Conservation (phyloP, 1,140 invertebrate genomes). For the Steinernema khuongi region DNA sequence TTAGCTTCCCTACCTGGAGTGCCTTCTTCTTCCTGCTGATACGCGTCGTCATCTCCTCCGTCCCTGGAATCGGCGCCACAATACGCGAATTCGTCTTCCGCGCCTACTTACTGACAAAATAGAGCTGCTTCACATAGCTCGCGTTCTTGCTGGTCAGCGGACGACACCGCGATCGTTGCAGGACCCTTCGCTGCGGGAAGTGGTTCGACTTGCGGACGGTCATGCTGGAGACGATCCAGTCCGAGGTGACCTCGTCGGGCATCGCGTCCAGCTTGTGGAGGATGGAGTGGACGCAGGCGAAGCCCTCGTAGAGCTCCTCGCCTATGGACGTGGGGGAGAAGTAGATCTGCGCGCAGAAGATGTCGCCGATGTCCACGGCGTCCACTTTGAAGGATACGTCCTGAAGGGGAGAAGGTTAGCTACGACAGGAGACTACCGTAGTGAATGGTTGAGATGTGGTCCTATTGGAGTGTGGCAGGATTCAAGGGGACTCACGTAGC, state of each 20-base stretch:
- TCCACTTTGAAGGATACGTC: constrained; percentile 11
- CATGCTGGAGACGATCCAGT: neutral
- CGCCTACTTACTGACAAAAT: constrained; percentile 7
- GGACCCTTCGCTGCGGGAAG: neutral
- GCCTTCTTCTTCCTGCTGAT: constrained; percentile 7
- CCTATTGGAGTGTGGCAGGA: too few species aligned
- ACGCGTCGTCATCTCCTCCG: constrained; percentile 3
- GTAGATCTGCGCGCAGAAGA: constrained; percentile 9
- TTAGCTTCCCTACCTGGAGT: neutral
- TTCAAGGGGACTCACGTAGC: neutral
- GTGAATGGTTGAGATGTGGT: too few species aligned
- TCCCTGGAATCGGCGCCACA: neutral
- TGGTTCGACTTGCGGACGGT: neutral
- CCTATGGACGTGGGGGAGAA: neutral
- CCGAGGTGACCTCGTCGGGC: neutral
- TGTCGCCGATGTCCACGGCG: constrained; percentile 3
- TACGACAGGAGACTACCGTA: too few species aligned
- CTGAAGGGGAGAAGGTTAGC: neutral
- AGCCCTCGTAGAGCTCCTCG: constrained; percentile 3
- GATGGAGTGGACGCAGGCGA: neutral
- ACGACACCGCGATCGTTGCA: neutral
- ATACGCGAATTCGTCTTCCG: neutral
- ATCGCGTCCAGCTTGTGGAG: constrained; percentile 12
- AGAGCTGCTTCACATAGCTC: constrained; percentile 9
- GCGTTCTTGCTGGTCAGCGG: neutral